Base-by-base conservation (phyloP, 1,140 invertebrate genomes). In the Papilio machaon region DNA sequence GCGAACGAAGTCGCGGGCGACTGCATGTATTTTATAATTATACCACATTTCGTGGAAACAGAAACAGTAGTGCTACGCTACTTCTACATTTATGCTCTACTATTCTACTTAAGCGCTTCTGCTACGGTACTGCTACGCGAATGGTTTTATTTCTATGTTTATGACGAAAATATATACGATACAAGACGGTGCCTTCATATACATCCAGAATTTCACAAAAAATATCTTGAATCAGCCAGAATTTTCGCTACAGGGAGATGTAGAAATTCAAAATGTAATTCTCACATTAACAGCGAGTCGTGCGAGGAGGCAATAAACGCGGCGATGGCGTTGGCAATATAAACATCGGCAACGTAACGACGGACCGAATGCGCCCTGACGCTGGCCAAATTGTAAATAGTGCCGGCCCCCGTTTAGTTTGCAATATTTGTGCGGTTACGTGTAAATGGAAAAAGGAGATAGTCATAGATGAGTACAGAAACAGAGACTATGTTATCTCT, bases 351-450 rank as follows among this genome's bases (percentile, higher is more conserved):
- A 87, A 90, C 85, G 81, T 94, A 94, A 94, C 92, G 91, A 92
- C 81, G 85, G 85, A 47, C 82, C 85, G 85, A 91, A 90, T 92
- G 90, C 89, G 88, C 84, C 88, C 91, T 89, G 91, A 91, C 91
- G 91, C 81, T 85, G 85, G 89, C 85, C 81, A 90, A 92, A 93
- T 93, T 92, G 91, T 93, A 93, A 94, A 92, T 91, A 93, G 88
- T 91, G 89, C 88, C 87, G 82, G 85, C 87, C 86, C 88, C 86
- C 90, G 91, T 94, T 94, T 94, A 94, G 92, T 92, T 93, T 90
- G 92, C 91, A 92, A 94, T 94, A 93, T 94, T 93, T 92, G 91
- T 93, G 91, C 87, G 90, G 89, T 91, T 88, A 85, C 89, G 89
- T 92, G 89, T 87, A 94, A 93, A 94, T 94, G 92, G 92, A 93